phyloP scores from a whole-genome alignment of 2,888 invertebrate species.

The Heliconius ethilla region DNA sequence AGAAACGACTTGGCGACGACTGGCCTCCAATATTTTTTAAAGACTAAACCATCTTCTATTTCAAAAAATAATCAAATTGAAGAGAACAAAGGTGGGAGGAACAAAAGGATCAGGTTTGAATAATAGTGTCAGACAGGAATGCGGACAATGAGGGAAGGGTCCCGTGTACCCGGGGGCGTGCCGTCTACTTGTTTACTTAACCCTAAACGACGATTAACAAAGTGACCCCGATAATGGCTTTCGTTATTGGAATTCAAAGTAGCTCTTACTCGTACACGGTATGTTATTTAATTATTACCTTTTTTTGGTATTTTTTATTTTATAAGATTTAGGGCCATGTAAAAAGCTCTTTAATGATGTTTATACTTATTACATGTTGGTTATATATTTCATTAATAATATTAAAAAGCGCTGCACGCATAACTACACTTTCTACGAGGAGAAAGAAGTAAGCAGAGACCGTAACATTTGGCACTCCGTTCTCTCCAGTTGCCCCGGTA shows the following conservation, averaged over 20 bases:
- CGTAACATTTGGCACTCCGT: no score
- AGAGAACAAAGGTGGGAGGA: constrained; percentile 19
- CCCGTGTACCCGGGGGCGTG: neutral
- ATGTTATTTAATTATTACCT: neutral
- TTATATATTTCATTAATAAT: no score
- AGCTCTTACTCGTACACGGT: neutral
- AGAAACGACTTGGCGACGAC: no score
- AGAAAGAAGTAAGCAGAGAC: no score
- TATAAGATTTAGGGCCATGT: neutral
- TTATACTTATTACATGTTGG: no score
- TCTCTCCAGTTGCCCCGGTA: no score
- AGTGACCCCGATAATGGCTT: constrained; percentile 22
- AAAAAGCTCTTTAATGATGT: neutral
- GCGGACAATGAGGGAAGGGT: constrained; percentile 33
- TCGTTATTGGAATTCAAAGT: constrained; percentile 19
- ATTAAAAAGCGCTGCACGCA: no score
- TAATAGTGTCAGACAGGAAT: constrained; percentile 31
- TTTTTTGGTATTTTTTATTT: neutral
- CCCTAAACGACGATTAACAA: constrained; percentile 32
- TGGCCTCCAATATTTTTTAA: no score
- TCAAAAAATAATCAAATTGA: neutral
- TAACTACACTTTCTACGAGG: no score
- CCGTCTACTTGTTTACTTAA: constrained; percentile 21
- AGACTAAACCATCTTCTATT: neutral
- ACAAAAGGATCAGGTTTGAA: constrained; percentile 41